phyloP scores from a whole-genome alignment of 1,140 invertebrate species.

The Neodiprion pinetum region DNA sequence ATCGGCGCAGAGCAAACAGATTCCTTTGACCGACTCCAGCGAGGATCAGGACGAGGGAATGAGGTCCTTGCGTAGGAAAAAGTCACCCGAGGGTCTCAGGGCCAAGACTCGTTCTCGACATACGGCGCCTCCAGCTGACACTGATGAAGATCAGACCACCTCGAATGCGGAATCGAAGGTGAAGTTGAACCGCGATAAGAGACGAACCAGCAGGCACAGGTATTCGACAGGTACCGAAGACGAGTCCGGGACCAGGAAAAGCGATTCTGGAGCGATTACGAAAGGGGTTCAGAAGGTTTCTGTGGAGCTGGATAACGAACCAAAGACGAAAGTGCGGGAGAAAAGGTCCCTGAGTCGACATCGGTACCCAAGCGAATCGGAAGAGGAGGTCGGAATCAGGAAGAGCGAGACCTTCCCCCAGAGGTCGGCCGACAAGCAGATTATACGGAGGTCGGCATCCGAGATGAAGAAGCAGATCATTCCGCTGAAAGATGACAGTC shows the following conservation, averaged over 20 bases:
- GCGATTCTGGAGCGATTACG: background rate
- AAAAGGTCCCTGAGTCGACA: conserved; percentile 33
- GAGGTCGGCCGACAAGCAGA: background rate
- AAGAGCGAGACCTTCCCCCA: conserved; percentile 34
- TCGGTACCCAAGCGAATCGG: conserved; percentile 32
- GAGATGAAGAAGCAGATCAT: conserved; percentile 55
- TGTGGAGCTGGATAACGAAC: too few species aligned
- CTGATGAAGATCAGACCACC: background rate
- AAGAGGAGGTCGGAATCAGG: conserved; percentile 31
- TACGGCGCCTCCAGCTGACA: background rate
- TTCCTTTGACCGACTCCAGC: conserved; percentile 41
- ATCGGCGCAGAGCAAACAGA: conserved; percentile 25
- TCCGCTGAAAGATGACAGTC: conserved; percentile 48
- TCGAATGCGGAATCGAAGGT: conserved; percentile 6
- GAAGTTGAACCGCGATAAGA: conserved; percentile 19
- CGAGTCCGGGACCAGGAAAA: background rate
- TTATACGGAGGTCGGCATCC: conserved; percentile 22
- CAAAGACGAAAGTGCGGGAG: background rate
- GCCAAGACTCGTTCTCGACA: conserved; percentile 12
- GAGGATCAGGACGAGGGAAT: conserved; percentile 39
- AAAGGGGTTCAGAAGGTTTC: too few species aligned
- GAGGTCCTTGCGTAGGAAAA: conserved; percentile 32
- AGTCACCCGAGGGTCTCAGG: conserved; percentile 38
- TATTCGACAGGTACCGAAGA: conserved; percentile 25
- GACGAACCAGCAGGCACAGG: background rate